These are phyloP conservation scores for Cosmopolites sordidus DNA, from an alignment of 2,888 invertebrate species.

Conservation along the genomic window DNA sequence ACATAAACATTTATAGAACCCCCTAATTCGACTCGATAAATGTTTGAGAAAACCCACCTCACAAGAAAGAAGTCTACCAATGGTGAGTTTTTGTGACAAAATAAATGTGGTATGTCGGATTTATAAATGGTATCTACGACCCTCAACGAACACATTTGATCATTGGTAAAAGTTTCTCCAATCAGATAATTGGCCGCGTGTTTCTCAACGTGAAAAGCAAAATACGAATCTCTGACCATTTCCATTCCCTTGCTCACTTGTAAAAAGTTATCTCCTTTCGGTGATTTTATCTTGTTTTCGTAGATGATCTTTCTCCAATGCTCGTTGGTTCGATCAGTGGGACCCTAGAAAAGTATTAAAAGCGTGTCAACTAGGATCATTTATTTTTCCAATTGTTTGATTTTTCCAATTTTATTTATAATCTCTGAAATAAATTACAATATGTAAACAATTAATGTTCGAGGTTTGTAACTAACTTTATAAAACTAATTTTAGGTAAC, in stretches of 20 bases:
- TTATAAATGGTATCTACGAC: slow-evolving; percentile 17
- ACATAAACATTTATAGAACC: background rate
- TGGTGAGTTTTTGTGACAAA: slow-evolving; percentile 13
- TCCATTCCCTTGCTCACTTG: slow-evolving; percentile 14
- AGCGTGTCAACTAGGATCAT: too few relatives aligned
- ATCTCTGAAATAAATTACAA: too few relatives aligned
- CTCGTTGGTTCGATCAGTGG: slow-evolving; percentile 13
- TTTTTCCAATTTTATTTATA: too few relatives aligned
- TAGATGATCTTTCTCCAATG: slow-evolving; percentile 17
- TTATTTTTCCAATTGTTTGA: too few relatives aligned
- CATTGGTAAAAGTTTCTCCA: slow-evolving; percentile 12
- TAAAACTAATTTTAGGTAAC: too few relatives aligned
- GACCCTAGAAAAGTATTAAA: too few relatives aligned
- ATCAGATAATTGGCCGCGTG: slow-evolving; percentile 11
- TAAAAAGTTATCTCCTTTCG: slow-evolving; percentile 7
- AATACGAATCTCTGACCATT: slow-evolving; percentile 16
- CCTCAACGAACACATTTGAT: slow-evolving; percentile 13
- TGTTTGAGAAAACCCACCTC: slow-evolving; percentile 6
- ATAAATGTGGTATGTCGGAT: slow-evolving; percentile 13
- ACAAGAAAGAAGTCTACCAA: slow-evolving; percentile 15
- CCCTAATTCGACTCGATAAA: background rate
- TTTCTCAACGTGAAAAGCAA: slow-evolving; percentile 16
- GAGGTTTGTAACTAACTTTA: too few relatives aligned
- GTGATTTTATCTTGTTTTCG: slow-evolving; percentile 16
- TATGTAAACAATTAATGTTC: too few relatives aligned